Percentiles rank a stretch among this genome's conserved stretches.
These are phyloP conservation scores for Trachelus tabidus DNA, from an alignment of 2,888 invertebrate species.

Conservation along the genomic window DNA sequence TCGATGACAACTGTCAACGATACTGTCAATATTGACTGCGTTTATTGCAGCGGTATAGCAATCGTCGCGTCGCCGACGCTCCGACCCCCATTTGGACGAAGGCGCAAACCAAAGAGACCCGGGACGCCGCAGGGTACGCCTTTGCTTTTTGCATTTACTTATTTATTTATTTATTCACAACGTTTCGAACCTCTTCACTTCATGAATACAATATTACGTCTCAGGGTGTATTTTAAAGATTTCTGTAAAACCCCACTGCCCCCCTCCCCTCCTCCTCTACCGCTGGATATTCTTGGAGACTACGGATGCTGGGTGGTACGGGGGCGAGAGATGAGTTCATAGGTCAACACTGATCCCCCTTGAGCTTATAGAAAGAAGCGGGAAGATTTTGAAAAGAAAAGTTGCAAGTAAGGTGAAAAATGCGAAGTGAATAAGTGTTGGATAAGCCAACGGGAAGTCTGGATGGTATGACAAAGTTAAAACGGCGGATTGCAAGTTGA, in stretches of 20 bases:
- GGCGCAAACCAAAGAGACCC: neutral
- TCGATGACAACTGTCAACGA: neutral
- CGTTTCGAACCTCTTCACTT: slow-evolving; percentile 48
- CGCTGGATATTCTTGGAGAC: neutral
- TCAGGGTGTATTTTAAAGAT: slow-evolving; percentile 20
- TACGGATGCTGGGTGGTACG: neutral
- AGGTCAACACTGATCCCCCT: neutral
- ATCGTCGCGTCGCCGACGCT: neutral
- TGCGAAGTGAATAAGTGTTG: neutral
- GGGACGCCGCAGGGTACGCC: neutral
- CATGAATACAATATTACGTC: slow-evolving; percentile 53
- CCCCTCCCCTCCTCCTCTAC: neutral
- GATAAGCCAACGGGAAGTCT: neutral
- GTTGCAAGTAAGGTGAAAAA: neutral
- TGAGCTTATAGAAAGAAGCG: neutral
- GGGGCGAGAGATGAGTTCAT: neutral
- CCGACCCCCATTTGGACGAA: neutral
- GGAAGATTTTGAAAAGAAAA: neutral
- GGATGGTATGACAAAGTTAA: neutral
- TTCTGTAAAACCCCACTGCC: slow-evolving; percentile 1
- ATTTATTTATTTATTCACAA: slow-evolving; percentile 55
- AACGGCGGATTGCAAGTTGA: neutral
- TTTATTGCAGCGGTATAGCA: neutral
- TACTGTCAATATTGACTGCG: neutral
- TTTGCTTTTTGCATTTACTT: slow-evolving; percentile 27